Percentiles rank a stretch among this genome's conserved stretches.
Evolutionary conservation across 2,888 invertebrate species (phyloP).

Genomic region (Nephrocerus scutellatus): DNA sequence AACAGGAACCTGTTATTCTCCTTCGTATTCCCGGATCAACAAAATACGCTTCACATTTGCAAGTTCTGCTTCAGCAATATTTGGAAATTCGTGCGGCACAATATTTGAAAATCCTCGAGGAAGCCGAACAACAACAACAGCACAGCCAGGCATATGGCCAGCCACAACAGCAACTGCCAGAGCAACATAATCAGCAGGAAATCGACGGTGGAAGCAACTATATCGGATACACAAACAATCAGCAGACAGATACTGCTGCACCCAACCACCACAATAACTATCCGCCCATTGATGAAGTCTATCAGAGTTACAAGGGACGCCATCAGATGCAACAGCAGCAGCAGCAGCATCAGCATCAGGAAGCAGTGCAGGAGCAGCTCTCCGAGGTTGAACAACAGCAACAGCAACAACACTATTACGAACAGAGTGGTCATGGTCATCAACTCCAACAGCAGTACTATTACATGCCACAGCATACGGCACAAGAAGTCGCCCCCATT

Average conservation of each 20-base stretch:
- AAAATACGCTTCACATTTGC: conserved; percentile 46
- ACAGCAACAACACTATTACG: conserved; percentile 23
- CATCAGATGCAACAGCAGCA: conserved; percentile 27
- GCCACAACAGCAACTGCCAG: conserved; percentile 17
- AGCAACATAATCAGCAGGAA: conserved; percentile 15
- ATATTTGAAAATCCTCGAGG: conserved; percentile 41
- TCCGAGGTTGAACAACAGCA: conserved; percentile 16
- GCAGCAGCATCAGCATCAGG: conserved; percentile 22
- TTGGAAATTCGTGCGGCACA: conserved; percentile 45
- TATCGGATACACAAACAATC: conserved; percentile 12
- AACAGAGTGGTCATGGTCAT: conserved; percentile 21
- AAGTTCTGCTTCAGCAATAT: conserved; percentile 44
- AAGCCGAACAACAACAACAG: conserved; percentile 37
- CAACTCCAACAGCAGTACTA: conserved; percentile 33
- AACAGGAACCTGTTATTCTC: conserved; percentile 44
- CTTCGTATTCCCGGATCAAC: conserved; percentile 45
- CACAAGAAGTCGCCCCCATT: conserved; percentile 19
- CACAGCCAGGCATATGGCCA: conserved; percentile 22
- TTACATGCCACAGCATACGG: conserved; percentile 29
- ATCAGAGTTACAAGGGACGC: conserved; percentile 38
- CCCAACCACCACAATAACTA: no score
- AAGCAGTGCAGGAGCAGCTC: conserved; percentile 19
- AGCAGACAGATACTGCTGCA: no score
- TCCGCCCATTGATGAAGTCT: conserved; percentile 38
- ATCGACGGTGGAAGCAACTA: conserved; percentile 19